Conservation (phyloP, 2,797 vertebrate genomes). For the Rhinophrynus dorsalis region DNA sequence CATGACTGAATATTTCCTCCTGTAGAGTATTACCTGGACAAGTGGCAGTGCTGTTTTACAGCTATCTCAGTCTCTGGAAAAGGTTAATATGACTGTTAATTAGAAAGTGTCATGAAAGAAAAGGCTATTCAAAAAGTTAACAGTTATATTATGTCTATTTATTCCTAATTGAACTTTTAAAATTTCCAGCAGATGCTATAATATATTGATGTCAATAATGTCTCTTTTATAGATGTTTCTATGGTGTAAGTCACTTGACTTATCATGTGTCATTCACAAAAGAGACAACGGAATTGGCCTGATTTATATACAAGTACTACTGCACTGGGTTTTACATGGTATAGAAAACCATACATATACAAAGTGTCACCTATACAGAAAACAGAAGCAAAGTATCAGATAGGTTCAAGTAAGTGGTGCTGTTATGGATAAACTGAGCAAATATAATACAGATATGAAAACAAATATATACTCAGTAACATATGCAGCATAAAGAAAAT, state of each 20-base stretch:
- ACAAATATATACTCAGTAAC: no score
- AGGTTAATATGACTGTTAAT: constrained; percentile 48
- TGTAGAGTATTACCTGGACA: constrained; percentile 14
- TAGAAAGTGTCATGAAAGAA: constrained; percentile 40
- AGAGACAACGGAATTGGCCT: constrained; percentile 55
- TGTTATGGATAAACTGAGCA: no score
- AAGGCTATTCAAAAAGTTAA: constrained; percentile 46
- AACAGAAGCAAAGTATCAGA: no score
- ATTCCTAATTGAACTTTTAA: constrained; percentile 34
- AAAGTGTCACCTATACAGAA: no score
- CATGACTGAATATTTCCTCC: constrained; percentile 25
- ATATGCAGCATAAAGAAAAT: no score
- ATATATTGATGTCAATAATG: constrained; percentile 28
- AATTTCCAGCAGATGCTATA: constrained; percentile 6
- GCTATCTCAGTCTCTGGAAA: constrained; percentile 16
- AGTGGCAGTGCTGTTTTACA: constrained; percentile 27
- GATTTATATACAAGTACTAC: not conserved
- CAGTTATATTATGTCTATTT: constrained; percentile 39
- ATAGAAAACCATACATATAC: no score
- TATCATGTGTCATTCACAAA: constrained; percentile 55
- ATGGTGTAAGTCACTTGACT: not conserved
- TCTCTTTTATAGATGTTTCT: not conserved
- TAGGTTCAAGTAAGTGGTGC: no score
- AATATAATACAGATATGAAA: no score
- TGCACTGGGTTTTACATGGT: no score